Base-by-base conservation (phyloP, 1,140 invertebrate species). In the Sminthurinus signatus region DNA sequence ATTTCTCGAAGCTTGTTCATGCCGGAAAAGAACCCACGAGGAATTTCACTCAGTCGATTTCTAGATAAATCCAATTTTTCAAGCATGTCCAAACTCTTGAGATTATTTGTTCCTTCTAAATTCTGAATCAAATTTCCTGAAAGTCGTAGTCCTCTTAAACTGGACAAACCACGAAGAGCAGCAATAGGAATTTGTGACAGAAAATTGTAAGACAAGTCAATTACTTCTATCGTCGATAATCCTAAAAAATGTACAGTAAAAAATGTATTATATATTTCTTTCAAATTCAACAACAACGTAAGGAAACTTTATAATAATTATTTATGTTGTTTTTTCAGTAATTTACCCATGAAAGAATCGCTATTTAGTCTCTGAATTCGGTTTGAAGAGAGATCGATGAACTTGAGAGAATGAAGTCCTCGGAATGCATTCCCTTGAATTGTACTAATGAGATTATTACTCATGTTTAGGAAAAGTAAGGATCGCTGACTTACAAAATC, bases 121-220 rank as follows among this genome's bases (percentile, higher is more conserved):
- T 75, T 83, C 83, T 87, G 83, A 48, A 93, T 85, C 75, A 91
- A 82, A 78, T 93, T 93, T 32, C 88, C 86, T 12, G 88, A 89
- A 2, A 92, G 75, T 74, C 90, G 89, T 23, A 93, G 78, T 61
- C 84, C 82, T 73, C 84, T 85, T 0, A 94, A 75, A 29, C 82
- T 81, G 0, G 76, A 73, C 57, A 91, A 82, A 1, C 82, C 77
- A 67, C 84, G 84, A n/a, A 93, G 73, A 0, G 88, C 85, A 1
- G 87, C 82, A 0, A 82, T 82, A 2, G 91, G 91, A 75, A 93
- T 88, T 71, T 88, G 84, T 5, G 80, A 79, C 19, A 95, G 83
- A 72, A 90, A 90, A 76, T 95, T 94, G 71, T 87, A 83, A 0
- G 89, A 90, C 4, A 94, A 76, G 76, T 93, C 88, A 60, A 94